Evolutionary conservation across 2,113 vertebrate species (phyloP), one percentile per base, ranked within the genome.

Genomic region (Rhabdomys dilectus): DNA sequence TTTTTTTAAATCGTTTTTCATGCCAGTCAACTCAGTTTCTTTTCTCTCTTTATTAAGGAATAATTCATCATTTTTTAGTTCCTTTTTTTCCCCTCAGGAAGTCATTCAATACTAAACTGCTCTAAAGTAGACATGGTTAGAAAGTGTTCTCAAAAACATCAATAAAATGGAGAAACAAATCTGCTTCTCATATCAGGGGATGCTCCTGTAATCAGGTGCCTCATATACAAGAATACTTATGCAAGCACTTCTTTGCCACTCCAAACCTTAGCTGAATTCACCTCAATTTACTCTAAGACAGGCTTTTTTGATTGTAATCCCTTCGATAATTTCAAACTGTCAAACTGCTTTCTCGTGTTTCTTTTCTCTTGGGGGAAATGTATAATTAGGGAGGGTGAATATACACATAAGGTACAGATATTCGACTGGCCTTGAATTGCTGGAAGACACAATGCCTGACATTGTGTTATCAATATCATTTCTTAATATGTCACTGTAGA

Each of bases 11-110:
- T 48, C 91, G 36, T 9, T 97, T 89, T 93, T 60, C n/a, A 93
- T 89, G 82, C 77, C 26, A 42, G 84, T 73, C 64, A 31, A 80
- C 45, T 2, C 19, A 73, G 8, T 39, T 81, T 72, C 80, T 42
- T 24, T 22, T 15, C 56, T 76, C 31, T 21, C 4, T 76, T 82
- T 88, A 56, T 60, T 68, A 34, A 87, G 21, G n/a, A n/a, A 73
- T 42, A 91, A 90, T 85, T 93, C 39, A 90, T 34, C 4, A 51
- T 51, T 89, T 87, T 94, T 91, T 62, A 93, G 72, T 85, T 93
- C n/a, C n/a, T 72, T 94, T 91, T 34, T 95, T 66, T 75, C 21
- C 88, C 56, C 58, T 89, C 36, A 72, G 36, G 8, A 87, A 88
- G 31, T 76, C 6, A 95, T 53, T 93, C 36, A 86, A 21, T 80